Evolutionary conservation across 2,797 vertebrate species (phyloP), one percentile per base, ranked within the genome.

Genomic region (Xerus rutilus): DNA sequence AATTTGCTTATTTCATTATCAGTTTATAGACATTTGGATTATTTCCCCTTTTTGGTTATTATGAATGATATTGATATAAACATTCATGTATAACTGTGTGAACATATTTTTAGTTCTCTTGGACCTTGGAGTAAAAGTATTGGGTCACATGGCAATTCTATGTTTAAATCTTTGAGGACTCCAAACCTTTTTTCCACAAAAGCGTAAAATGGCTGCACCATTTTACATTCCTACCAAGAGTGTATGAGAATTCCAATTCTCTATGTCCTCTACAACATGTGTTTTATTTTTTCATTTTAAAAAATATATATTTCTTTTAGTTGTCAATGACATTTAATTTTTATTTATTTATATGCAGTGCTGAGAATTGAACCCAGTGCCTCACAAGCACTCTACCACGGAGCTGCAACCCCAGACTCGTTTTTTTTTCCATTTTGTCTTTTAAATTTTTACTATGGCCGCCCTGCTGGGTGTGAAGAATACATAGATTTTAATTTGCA

Each of bases 1-100:
- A 76, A 52, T 74, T 83, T 91, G 21, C 79, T 90, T 78, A 45
- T 77, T 95, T 70, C 43, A 7, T 81, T 28, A 81, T 59, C 54
- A 59, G 11, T 45, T 65, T 54, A 65, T 86, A 39, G 62, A 35
- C 57, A 74, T 59, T 93, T 84, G 67, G 78, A 14, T 65, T 65
- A 7, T 87, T 88, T 91, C 59, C 45, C 70, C 45, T 78, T 73
- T 69, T 7, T 8, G 35, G 47, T 43, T 62, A 3, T 47, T 59
- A 52, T 20, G 52, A 73, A 59, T 45, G 49, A 74, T 72, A 47
- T 20, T 70, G 13, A 49, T 86, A 7, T 30, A 85, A 79, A 89
- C 14, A 52, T 92, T 93, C 20, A 21, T 47, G 11, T 84, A 43
- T 39, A 83, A 32, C 43, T 84, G 13, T 43, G 79, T 92, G 67